Percentiles rank a stretch among this genome's conserved stretches.
phyloP scores from a whole-genome alignment of 2,797 vertebrate genomes.

The Phataginus tricuspis region DNA sequence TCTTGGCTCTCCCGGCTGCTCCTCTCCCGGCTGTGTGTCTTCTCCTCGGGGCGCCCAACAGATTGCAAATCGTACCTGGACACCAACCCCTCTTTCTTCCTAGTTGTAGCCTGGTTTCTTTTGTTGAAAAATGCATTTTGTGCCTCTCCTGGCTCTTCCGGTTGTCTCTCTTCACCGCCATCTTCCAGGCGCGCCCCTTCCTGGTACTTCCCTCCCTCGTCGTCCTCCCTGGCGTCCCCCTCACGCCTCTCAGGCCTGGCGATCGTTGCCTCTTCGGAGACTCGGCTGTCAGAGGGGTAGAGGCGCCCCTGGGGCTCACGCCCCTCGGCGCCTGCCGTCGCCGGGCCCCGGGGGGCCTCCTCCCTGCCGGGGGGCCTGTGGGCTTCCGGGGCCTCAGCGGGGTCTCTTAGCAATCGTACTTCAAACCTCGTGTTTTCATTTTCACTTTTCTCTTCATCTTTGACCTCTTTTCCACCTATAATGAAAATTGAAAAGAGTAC shows the following conservation, averaged over 20 bases:
- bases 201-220: slow-evolving; percentile 45
- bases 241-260: slow-evolving; percentile 63
- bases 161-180: slow-evolving; percentile 78
- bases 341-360: slow-evolving; percentile 62
- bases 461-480: slow-evolving; percentile 87
- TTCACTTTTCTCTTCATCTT: slow-evolving; percentile 85
- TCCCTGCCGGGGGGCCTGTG: slow-evolving; percentile 75
- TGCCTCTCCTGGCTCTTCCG: slow-evolving; percentile 56
- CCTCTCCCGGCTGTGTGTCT: slow-evolving; percentile 76
- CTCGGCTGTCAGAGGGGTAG: slow-evolving; percentile 25
- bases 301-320: slow-evolving; percentile 54
- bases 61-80: not conserved
- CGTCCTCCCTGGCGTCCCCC: slow-evolving; percentile 64
- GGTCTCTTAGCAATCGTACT: slow-evolving; percentile 80
- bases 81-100: slow-evolving; percentile 54
- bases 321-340: slow-evolving; percentile 55
- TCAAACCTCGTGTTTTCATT: slow-evolving; percentile 81
- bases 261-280: slow-evolving; percentile 70
- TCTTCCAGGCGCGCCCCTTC: slow-evolving; percentile 76
- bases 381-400: slow-evolving; percentile 74
- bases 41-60: slow-evolving; percentile 59
- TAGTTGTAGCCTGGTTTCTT: slow-evolving; percentile 65
- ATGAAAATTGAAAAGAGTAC: slow-evolving; percentile 44
- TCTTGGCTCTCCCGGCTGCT: slow-evolving; percentile 66
- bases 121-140: slow-evolving; percentile 70